These are phyloP conservation scores for Barnardius zonarius DNA, from an alignment of 2,113 vertebrate species.

Conservation along the genomic window DNA sequence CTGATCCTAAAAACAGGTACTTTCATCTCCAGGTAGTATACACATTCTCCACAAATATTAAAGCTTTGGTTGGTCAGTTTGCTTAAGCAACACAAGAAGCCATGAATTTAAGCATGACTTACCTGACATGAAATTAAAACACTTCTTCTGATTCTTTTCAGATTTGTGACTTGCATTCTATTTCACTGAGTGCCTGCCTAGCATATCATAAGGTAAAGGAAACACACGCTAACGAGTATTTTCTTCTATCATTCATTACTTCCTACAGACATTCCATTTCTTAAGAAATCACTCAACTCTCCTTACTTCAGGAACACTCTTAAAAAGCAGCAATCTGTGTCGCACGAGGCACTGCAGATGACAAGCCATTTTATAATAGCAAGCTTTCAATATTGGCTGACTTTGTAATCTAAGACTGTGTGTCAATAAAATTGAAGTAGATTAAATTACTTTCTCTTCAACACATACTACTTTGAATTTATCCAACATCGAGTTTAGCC, in stretches of 20 bases:
- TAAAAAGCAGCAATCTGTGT: neutral
- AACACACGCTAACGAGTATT: neutral
- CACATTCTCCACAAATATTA: neutral
- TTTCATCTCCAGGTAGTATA: neutral
- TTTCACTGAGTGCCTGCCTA: neutral
- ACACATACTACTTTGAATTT: neutral
- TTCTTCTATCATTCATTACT: neutral
- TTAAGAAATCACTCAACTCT: neutral
- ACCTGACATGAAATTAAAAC: neutral
- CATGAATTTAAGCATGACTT: neutral
- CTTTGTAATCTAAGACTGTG: neutral
- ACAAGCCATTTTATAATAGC: neutral
- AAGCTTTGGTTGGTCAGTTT: neutral
- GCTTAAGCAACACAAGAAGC: neutral
- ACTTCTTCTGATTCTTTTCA: neutral
- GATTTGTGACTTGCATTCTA: neutral
- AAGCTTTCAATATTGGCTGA: neutral
- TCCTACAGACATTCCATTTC: neutral
- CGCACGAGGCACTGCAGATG: neutral
- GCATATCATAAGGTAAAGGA: neutral
- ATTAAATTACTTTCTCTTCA: neutral
- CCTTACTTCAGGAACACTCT: neutral
- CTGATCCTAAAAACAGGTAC: neutral
- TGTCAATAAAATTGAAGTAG: neutral
- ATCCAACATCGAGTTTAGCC: neutral